Percentiles rank a stretch among this genome's conserved stretches.
Evolutionary conservation across 2,888 invertebrate genomes (phyloP).

Genomic region (Eupithecia subfuscata): DNA sequence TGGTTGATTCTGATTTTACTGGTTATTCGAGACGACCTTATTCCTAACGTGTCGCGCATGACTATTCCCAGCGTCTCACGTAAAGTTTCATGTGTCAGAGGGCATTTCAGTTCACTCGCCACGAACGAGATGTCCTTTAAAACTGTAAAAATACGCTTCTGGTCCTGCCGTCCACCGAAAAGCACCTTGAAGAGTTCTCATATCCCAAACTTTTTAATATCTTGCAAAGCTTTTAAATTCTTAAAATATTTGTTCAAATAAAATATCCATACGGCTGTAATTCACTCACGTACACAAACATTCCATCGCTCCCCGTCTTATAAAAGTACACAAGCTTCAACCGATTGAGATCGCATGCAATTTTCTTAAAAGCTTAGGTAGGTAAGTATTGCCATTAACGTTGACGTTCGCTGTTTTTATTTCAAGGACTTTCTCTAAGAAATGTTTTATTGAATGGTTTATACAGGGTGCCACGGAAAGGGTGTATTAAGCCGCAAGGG

Average conservation of each 20-base stretch:
- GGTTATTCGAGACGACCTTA: not conserved
- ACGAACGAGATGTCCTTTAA: not conserved
- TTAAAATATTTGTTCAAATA: not conserved
- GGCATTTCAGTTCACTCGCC: not conserved
- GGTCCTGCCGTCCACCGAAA: not conserved
- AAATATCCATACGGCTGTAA: not conserved
- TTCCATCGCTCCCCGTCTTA: constrained; percentile 1
- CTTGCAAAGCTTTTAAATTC: not conserved
- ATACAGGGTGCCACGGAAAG: no score
- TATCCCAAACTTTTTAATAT: not conserved
- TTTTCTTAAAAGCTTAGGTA: constrained; percentile 37
- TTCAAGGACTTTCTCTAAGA: not conserved
- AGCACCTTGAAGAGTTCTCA: not conserved
- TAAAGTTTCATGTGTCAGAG: not conserved
- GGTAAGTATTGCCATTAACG: constrained; percentile 12
- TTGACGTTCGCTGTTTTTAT: constrained; percentile 14
- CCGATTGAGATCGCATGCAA: constrained; percentile 29
- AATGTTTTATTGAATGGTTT: not conserved
- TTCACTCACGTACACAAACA: constrained; percentile 10
- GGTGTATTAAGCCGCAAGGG: no score
- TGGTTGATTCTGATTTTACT: no score
- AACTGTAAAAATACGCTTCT: not conserved
- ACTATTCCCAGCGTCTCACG: not conserved
- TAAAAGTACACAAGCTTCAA: constrained; percentile 28
- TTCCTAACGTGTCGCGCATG: not conserved